Evolutionary conservation across 1,140 invertebrate species (phyloP).

Genomic region (Ceratina japonica): DNA sequence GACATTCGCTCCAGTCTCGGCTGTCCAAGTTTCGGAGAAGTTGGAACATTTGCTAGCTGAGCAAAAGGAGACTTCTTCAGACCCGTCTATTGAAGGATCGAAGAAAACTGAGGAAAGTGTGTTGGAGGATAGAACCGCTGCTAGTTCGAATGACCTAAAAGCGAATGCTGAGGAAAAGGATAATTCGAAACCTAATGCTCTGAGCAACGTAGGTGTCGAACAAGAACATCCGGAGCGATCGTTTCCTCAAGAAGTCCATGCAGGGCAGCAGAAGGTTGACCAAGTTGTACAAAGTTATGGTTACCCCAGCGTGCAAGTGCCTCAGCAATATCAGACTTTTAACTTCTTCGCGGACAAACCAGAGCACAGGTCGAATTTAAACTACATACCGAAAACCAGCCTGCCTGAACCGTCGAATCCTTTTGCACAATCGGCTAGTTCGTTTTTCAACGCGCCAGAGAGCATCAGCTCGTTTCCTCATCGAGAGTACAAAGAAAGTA

Average conservation of each 20-base stretch:
- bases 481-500: constrained; percentile 26
- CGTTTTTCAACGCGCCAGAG: constrained; percentile 20
- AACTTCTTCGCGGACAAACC: constrained; percentile 19
- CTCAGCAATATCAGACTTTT: constrained; percentile 5
- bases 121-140: background rate
- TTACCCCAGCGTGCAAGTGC: constrained; percentile 2
- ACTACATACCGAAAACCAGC: background rate
- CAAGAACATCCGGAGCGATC: background rate
- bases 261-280: background rate
- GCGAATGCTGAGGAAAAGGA: background rate
- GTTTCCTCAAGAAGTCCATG: background rate
- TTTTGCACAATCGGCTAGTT: constrained; percentile 7
- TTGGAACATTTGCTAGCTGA: constrained; percentile 73
- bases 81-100: background rate
- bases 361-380: constrained; percentile 44
- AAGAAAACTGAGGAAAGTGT: background rate
- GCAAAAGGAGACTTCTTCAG: constrained; percentile 54
- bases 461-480: background rate
- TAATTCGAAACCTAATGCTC: constrained; percentile 15
- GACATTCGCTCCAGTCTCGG: constrained; percentile 70
- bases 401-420: background rate
- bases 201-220: background rate
- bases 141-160: background rate
- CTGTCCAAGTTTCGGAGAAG: constrained; percentile 72
- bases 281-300: constrained; percentile 1